phyloP scores from a whole-genome alignment of 2,113 vertebrate species.

The Scortum barcoo region DNA sequence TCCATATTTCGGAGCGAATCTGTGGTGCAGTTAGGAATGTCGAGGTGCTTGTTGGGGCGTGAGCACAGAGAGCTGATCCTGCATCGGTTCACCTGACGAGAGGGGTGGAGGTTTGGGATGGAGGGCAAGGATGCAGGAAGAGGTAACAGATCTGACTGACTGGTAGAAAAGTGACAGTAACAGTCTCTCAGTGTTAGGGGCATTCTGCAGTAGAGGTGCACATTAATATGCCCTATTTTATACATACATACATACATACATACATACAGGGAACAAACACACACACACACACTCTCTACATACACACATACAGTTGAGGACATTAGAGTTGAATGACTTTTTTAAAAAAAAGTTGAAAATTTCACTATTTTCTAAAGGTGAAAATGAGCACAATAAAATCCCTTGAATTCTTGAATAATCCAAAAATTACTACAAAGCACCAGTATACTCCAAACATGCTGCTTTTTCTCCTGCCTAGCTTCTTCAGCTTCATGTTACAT shows the following conservation, averaged over 20 bases:
- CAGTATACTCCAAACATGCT: slow-evolving; percentile 69
- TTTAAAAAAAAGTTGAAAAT: slow-evolving; percentile 35
- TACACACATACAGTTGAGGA: slow-evolving; percentile 44
- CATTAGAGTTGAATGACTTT: slow-evolving; percentile 45
- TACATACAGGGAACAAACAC: slow-evolving; percentile 45
- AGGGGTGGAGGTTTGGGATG: slow-evolving; percentile 29
- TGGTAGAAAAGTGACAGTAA: slow-evolving; percentile 56
- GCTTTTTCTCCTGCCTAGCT: slow-evolving; percentile 43
- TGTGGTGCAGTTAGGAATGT: slow-evolving; percentile 79
- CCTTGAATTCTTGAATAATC: slow-evolving; percentile 58
- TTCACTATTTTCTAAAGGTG: slow-evolving; percentile 66
- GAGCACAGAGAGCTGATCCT: slow-evolving; percentile 59
- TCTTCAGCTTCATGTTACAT: slow-evolving; percentile 56
- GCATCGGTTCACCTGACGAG: slow-evolving; percentile 46
- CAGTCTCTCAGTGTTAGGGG: slow-evolving; percentile 48
- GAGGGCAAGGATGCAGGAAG: slow-evolving; percentile 25
- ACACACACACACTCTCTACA: slow-evolving; percentile 26
- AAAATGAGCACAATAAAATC: slow-evolving; percentile 66
- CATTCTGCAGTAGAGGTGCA: slow-evolving; percentile 76
- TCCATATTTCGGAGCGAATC: slow-evolving; percentile 53
- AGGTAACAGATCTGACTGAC: slow-evolving; percentile 60
- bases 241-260: slow-evolving; percentile 30
- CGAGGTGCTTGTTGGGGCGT: slow-evolving; percentile 57
- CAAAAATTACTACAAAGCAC: slow-evolving; percentile 71
- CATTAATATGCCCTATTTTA: slow-evolving; percentile 58